Conservation (phyloP, 1,140 invertebrate species). For the Solenopsis fugax region DNA sequence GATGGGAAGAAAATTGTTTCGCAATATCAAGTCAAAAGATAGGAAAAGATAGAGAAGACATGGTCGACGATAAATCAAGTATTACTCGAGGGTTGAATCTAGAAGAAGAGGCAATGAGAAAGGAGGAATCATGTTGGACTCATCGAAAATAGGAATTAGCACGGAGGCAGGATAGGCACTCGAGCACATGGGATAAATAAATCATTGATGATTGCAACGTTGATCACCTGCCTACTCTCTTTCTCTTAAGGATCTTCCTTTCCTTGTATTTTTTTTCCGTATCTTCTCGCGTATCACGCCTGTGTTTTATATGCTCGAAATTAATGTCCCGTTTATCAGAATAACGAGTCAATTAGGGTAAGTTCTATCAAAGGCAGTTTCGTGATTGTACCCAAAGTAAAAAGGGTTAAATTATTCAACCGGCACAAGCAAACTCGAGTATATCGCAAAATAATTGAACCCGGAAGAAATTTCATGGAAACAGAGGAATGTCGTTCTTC, state of each 20-base stretch:
- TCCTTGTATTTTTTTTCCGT: neutral
- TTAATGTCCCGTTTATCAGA: slow-evolving; percentile 38
- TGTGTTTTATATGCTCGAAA: slow-evolving; percentile 33
- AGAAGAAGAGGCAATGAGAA: slow-evolving; percentile 8
- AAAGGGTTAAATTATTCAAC: neutral
- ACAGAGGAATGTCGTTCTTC: slow-evolving; percentile 33
- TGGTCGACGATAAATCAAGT: slow-evolving; percentile 77
- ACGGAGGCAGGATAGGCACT: slow-evolving; percentile 10
- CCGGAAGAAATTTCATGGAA: slow-evolving; percentile 7
- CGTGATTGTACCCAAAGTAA: neutral
- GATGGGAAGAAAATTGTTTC: neutral
- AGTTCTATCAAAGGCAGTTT: neutral
- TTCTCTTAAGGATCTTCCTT: neutral
- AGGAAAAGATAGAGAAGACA: slow-evolving; percentile 37
- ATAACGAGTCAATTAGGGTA: slow-evolving; percentile 33
- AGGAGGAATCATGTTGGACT: slow-evolving; percentile 2
- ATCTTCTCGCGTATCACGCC: slow-evolving; percentile 1
- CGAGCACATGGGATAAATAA: slow-evolving; percentile 50
- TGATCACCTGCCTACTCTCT: slow-evolving; percentile 63
- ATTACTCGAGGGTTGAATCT: slow-evolving; percentile 70
- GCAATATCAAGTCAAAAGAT: slow-evolving; percentile 12
- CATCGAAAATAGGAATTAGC: slow-evolving; percentile 1
- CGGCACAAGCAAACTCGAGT: neutral
- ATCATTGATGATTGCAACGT: slow-evolving; percentile 77
- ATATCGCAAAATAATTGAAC: slow-evolving; percentile 5